A percentile compares a stretch with the other conserved stretches of the same genome.
These are phyloP conservation scores for Puntigrus tetrazona DNA, from an alignment of 2,113 vertebrate species.

Conservation along the genomic window DNA sequence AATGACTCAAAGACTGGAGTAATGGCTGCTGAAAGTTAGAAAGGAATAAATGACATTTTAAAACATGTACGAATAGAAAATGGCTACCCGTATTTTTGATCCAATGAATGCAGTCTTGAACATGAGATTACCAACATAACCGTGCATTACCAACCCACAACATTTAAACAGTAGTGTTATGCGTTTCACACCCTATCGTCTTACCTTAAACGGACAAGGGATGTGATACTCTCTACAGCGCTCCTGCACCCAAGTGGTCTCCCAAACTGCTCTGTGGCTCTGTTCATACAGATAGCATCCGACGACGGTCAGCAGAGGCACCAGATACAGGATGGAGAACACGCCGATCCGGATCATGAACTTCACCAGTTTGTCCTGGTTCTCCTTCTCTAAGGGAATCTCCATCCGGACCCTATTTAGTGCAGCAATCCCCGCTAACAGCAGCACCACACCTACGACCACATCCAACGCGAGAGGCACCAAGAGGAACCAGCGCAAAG, in stretches of 20 bases:
- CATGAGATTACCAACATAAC: background rate
- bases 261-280: slow-evolving; percentile 88
- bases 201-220: slow-evolving; percentile 93
- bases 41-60: background rate
- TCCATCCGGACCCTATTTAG: slow-evolving; percentile 97
- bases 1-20: background rate
- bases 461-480: slow-evolving; percentile 92
- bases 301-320: slow-evolving; percentile 89
- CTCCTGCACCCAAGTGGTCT: slow-evolving; percentile 96
- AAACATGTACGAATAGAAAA: background rate
- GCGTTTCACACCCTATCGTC: background rate
- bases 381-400: slow-evolving; percentile 97
- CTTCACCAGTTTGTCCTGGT: slow-evolving; percentile 98
- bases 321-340: slow-evolving; percentile 98
- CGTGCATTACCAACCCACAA: background rate
- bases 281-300: slow-evolving; percentile 96
- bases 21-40: background rate
- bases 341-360: slow-evolving; percentile 99
- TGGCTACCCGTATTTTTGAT: background rate
- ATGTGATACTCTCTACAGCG: slow-evolving; percentile 95
- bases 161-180: background rate
- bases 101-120: too few species aligned
- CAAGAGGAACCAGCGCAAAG: slow-evolving; percentile 92
- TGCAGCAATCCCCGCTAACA: slow-evolving; percentile 94
- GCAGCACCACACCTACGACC: slow-evolving; percentile 88